A percentile compares a stretch with the other conserved stretches of the same genome.
Conservation (phyloP, 2,113 vertebrate genomes). For the Epinephelus moara region DNA sequence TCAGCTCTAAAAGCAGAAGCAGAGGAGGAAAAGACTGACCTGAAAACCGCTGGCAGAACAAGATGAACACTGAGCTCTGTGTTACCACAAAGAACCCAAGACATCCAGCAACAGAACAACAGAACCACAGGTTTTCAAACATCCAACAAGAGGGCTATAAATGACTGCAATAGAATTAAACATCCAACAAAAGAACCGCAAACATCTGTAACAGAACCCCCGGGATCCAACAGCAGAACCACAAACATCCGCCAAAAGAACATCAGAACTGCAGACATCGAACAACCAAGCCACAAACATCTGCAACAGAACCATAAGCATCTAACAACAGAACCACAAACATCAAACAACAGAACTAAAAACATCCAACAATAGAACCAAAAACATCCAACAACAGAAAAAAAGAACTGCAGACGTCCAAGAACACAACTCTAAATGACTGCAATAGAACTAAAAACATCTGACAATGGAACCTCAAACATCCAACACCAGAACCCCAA, state of each 20-base stretch:
- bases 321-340: not conserved
- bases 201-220: no score
- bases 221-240: not conserved
- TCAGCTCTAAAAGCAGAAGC: conserved; percentile 6
- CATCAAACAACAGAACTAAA: not conserved
- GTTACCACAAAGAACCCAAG: not conserved
- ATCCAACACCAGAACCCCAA: no score
- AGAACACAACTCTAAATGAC: not conserved
- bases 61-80: conserved; percentile 4
- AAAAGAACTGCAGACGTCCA: not conserved
- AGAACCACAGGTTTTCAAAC: not conserved
- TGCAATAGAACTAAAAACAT: not conserved
- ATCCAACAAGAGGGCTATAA: no score
- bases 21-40: not conserved
- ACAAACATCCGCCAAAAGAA: not conserved
- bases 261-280: no score
- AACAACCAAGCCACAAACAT: not conserved
- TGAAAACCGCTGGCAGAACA: no score
- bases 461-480: not conserved
- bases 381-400: not conserved
- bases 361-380: not conserved
- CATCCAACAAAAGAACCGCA: not conserved
- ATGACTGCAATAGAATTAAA: not conserved
- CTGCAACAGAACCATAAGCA: not conserved
- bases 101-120: not conserved